Evolutionary conservation across 2,888 invertebrate genomes (phyloP), one percentile per base, ranked within the genome.

Genomic region (Euclidia mi): DNA sequence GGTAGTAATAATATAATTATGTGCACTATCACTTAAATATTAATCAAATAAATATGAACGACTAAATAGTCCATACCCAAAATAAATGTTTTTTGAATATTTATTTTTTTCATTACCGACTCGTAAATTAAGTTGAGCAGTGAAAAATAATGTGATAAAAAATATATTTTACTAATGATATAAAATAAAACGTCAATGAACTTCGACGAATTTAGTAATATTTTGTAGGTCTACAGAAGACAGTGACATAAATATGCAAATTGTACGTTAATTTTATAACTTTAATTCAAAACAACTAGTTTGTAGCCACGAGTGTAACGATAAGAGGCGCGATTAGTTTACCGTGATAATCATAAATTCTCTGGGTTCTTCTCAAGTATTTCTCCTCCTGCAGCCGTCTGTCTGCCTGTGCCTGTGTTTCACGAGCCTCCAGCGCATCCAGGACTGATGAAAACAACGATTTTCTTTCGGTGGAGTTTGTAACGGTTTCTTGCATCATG

Each of bases 401-500:
- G 44, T 92, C 91, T 9, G 84, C 84, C 55, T 89, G 87, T 12
- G 84, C 88, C 63, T 92, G 89, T 65, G 87, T 88, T 55, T 93
- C 90, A 56, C 85, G 81, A 25, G 88, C 87, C 60, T 94, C 94
- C 63, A 94, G 69, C 48, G 91, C 87, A 53, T 94, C 92, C 74
- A 94, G 77, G 60, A 91, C 88, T 14, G 93, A 90, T 32, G 92
- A 90, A 84, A 94, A 90, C 63, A 94, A 72, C 45, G 94, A 91
- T 89, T 91, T 92, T 74, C 84, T 84, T 79, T 93, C 91, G 76
- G 79, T 89, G 67, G 87, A 78, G 77, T 87, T 93, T 73, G 87
- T 92, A 93, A 94, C 93, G 92, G 94, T 92, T 91, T 93, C 94
- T 89, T 93, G 91, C 94, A 94, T 94, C 84, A 79, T 89, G 68